phyloP scores from a whole-genome alignment of 2,797 vertebrate species.

The Dallia pectoralis region DNA sequence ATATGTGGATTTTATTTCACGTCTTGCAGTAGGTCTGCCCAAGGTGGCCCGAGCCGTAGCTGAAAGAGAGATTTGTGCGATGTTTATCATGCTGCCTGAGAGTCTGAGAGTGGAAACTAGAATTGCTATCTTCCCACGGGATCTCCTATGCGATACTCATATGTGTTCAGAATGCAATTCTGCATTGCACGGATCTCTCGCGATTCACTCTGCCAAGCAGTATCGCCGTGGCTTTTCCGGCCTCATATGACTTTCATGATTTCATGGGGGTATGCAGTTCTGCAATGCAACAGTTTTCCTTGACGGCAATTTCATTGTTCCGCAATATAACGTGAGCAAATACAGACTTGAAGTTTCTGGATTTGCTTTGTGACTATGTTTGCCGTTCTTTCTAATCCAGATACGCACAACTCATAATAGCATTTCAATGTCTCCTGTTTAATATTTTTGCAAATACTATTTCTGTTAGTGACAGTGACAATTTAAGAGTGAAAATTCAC shows the following conservation, averaged over 20 bases:
- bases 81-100: conserved; percentile 37
- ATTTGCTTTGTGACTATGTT: not conserved
- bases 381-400: not conserved
- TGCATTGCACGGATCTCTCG: conserved; percentile 32
- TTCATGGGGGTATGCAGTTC: conserved; percentile 34
- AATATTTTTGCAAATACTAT: not conserved
- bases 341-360: conserved; percentile 6
- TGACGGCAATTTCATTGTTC: too few relatives aligned
- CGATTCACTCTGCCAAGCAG: conserved; percentile 35
- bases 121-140: conserved; percentile 32
- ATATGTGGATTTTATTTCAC: conserved; percentile 30
- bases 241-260: conserved; percentile 28
- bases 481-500: not conserved
- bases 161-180: conserved; percentile 32
- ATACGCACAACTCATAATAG: too few relatives aligned
- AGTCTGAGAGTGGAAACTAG: conserved; percentile 43
- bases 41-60: conserved; percentile 32
- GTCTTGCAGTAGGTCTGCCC: conserved; percentile 26
- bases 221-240: conserved; percentile 10
- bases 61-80: conserved; percentile 30
- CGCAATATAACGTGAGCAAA: too few relatives aligned
- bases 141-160: conserved; percentile 42
- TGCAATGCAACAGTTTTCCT: conserved; percentile 13
- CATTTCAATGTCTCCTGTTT: not conserved
- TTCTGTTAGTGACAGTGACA: not conserved